These are phyloP conservation scores for Sylvilagus bachmani DNA, from an alignment of 2,113 vertebrate genomes.

Conservation along the genomic window DNA sequence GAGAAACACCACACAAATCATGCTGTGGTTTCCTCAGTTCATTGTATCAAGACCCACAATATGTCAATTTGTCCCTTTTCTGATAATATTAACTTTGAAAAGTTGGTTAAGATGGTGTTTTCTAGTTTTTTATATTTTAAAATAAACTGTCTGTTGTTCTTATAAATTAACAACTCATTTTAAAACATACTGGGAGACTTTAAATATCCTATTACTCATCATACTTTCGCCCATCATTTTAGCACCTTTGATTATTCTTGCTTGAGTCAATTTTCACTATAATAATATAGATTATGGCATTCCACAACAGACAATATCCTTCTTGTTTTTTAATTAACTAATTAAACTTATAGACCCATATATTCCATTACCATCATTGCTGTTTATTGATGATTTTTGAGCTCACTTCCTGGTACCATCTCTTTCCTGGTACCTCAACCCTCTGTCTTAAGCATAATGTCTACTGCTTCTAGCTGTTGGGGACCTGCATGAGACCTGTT, in stretches of 20 bases:
- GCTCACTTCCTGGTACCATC: neutral
- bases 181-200: neutral
- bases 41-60: neutral
- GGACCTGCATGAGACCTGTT: neutral
- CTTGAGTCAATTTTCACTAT: neutral
- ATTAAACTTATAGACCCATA: neutral
- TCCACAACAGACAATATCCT: neutral
- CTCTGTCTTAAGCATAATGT: neutral
- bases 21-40: neutral
- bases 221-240: neutral
- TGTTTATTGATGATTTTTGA: neutral
- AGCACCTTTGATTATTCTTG: neutral
- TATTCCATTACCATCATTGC: too few relatives aligned
- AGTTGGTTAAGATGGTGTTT: neutral
- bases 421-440: neutral
- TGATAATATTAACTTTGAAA: neutral
- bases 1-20: neutral
- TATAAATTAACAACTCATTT: neutral
- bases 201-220: neutral
- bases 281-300: neutral
- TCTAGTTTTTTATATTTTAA: neutral
- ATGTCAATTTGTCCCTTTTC: neutral
- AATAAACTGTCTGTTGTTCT: neutral
- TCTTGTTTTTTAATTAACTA: neutral
- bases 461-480: neutral